phyloP scores from a whole-genome alignment of 2,797 vertebrate genomes.

The Gila robusta region DNA sequence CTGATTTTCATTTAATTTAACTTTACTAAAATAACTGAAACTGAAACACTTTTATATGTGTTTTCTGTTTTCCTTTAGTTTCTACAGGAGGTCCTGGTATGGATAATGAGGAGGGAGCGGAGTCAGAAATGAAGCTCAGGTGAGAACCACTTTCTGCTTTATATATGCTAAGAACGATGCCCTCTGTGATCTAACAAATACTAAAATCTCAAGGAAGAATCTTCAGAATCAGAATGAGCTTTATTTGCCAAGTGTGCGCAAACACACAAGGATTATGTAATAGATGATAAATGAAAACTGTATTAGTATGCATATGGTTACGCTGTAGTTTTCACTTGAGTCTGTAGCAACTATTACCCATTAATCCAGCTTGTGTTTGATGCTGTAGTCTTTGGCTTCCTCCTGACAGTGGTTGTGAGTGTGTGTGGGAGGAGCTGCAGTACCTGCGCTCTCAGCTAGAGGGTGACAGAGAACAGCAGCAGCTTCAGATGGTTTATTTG shows the following conservation, averaged over 20 bases:
- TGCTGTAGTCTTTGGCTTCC: constrained; percentile 15
- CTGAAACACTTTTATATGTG: constrained; percentile 42
- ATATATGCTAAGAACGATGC: neutral
- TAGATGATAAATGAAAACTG: neutral
- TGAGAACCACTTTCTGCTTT: constrained; percentile 63
- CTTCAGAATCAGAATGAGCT: neutral
- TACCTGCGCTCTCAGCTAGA: constrained; percentile 78
- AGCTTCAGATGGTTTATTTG: constrained; percentile 73
- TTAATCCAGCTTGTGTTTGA: constrained; percentile 8
- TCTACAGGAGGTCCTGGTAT: constrained; percentile 78
- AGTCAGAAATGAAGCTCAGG: constrained; percentile 82
- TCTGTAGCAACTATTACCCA: neutral
- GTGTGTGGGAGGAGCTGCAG: constrained; percentile 77
- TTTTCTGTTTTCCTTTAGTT: constrained; percentile 53
- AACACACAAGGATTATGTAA: neutral
- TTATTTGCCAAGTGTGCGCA: too few species aligned
- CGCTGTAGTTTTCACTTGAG: neutral
- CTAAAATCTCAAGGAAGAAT: neutral
- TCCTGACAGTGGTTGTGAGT: constrained; percentile 52
- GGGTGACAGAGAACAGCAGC: constrained; percentile 78
- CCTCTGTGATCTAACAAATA: neutral
- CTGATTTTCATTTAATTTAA: too few species aligned
- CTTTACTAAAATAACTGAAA: too few species aligned
- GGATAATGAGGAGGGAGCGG: constrained; percentile 74
- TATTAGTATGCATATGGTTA: neutral